phyloP scores from a whole-genome alignment of 2,888 invertebrate genomes.

The Melikaiella ostensackeni region DNA sequence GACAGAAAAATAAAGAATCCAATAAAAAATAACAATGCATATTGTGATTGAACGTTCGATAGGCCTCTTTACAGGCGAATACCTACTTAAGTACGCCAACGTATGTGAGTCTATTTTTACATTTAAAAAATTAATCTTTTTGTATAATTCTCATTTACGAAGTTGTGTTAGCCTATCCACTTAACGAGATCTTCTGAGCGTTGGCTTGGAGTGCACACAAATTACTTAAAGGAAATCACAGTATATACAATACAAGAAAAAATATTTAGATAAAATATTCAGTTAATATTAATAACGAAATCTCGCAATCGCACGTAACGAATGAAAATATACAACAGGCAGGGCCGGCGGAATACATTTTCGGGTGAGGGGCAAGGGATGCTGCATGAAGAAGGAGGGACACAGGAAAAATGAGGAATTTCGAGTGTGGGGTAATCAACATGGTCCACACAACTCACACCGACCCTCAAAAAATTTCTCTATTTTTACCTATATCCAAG shows the following conservation, averaged over 20 bases:
- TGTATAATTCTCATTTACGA: neutral
- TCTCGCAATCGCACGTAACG: neutral
- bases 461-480: neutral
- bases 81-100: neutral
- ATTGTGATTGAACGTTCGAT: neutral
- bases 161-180: neutral
- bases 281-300: neutral
- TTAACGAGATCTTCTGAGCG: neutral
- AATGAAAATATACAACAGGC: slow-evolving; percentile 1
- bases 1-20: slow-evolving; percentile 6
- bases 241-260: no score
- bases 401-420: neutral
- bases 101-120: neutral
- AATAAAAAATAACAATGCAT: slow-evolving; percentile 11
- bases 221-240: no score
- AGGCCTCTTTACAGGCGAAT: neutral
- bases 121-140: neutral
- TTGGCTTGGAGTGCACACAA: neutral
- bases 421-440: neutral
- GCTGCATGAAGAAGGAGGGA: neutral
- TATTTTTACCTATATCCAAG: neutral
- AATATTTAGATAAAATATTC: no score
- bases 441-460: neutral
- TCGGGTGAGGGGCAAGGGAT: neutral
- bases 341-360: neutral